Percentiles rank a stretch among this genome's conserved stretches.
Evolutionary conservation across 2,797 vertebrate species (phyloP).

Genomic region (Tenualosa thibaudeaui): DNA sequence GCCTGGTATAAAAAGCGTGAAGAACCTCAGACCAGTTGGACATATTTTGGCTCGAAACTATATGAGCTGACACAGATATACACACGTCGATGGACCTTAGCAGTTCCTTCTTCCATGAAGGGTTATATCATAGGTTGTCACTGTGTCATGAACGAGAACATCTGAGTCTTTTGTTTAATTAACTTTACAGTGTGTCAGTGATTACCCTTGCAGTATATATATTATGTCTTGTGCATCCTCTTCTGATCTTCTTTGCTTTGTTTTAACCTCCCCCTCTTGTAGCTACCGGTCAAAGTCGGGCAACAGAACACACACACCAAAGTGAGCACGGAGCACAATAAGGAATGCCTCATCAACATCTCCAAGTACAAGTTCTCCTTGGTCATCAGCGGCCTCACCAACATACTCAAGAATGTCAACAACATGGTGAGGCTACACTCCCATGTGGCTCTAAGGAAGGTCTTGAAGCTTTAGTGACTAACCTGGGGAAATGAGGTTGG

Average conservation of each 20-base stretch:
- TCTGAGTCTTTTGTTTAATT: not conserved
- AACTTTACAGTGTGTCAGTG: not conserved
- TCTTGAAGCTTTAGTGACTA: not conserved
- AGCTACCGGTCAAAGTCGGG: constrained; percentile 96
- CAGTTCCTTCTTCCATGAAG: no score
- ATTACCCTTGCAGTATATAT: constrained; percentile 40
- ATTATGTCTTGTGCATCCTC: not conserved
- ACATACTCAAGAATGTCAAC: constrained; percentile 99
- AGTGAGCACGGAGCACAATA: constrained; percentile 99
- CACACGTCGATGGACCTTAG: no score
- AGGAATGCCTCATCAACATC: constrained; percentile 99
- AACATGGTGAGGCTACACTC: constrained; percentile 87
- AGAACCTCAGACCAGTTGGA: no score
- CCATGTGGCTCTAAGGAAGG: constrained; percentile 31
- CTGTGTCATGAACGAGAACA: not conserved
- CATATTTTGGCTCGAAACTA: no score
- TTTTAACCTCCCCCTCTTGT: constrained; percentile 14
- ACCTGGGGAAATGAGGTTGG: no score
- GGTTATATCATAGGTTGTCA: no score
- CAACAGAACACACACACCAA: constrained; percentile 98
- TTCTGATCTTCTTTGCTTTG: not conserved
- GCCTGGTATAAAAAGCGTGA: no score
- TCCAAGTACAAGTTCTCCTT: constrained; percentile 99
- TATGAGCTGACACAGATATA: no score
- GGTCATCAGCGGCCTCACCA: constrained; percentile 97